Conservation (phyloP, 2,113 vertebrate species). For the Euleptes europaea region DNA sequence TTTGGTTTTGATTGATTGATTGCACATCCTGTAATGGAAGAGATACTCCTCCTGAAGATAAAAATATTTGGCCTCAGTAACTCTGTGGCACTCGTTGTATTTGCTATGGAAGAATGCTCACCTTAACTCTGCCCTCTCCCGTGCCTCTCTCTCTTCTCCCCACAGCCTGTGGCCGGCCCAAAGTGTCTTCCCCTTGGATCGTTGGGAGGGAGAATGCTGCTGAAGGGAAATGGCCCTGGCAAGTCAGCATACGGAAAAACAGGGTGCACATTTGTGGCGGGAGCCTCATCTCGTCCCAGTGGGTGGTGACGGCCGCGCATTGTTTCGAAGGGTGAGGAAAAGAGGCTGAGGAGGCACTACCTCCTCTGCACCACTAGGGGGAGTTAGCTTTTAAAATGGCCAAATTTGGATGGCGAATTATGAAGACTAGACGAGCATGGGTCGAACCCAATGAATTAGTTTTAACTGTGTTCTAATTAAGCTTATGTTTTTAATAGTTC, state of each 20-base stretch:
- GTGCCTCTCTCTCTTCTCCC: neutral
- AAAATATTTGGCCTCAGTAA: neutral
- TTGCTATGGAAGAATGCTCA: neutral
- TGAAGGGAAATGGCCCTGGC: slow-evolving; percentile 74
- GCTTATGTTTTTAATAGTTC: no score
- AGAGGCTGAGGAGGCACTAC: neutral
- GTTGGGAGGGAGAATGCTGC: slow-evolving; percentile 52
- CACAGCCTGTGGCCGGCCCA: slow-evolving; percentile 58
- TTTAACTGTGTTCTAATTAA: no score
- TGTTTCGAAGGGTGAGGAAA: slow-evolving; percentile 66
- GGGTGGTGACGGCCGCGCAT: slow-evolving; percentile 70
- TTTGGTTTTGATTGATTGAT: neutral
- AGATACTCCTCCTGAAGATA: neutral
- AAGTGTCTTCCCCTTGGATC: slow-evolving; percentile 49
- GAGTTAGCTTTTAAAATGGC: no score
- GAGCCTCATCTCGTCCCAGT: slow-evolving; percentile 61
- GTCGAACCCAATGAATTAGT: no score
- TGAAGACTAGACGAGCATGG: neutral
- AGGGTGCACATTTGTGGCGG: slow-evolving; percentile 68
- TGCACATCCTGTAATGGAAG: neutral
- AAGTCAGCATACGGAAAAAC: slow-evolving; percentile 67
- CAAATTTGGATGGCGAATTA: neutral
- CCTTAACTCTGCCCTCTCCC: no score
- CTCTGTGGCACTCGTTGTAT: neutral
- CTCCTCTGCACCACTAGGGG: neutral